phyloP scores from a whole-genome alignment of 2,888 invertebrate species.

The Petrolisthes cinctipes region DNA sequence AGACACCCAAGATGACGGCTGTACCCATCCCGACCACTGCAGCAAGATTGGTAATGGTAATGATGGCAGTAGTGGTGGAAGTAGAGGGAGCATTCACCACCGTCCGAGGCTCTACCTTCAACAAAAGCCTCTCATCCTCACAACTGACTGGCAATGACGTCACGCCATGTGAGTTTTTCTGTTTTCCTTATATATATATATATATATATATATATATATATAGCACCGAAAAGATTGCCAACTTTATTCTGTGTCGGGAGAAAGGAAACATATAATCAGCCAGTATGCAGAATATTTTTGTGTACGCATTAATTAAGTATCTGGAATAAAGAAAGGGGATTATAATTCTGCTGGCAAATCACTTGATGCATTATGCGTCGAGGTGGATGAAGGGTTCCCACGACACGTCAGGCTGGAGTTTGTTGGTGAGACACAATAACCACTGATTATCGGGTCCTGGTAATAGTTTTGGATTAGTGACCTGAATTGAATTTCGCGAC shows the following conservation, averaged over 20 bases:
- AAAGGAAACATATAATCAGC: too few species aligned
- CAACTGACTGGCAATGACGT: background rate
- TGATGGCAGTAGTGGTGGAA: background rate
- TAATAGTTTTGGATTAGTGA: too few species aligned
- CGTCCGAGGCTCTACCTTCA: background rate
- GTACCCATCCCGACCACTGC: background rate
- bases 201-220: conserved; percentile 13
- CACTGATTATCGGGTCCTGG: too few species aligned
- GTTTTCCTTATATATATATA: background rate
- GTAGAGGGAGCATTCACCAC: background rate
- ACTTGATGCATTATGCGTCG: too few species aligned
- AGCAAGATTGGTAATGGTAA: background rate
- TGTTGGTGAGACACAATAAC: too few species aligned
- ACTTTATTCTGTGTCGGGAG: too few species aligned
- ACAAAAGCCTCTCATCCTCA: background rate
- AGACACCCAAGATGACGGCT: background rate
- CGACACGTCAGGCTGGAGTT: too few species aligned
- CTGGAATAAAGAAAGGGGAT: background rate
- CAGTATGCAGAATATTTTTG: conserved; percentile 21
- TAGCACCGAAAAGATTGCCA: background rate
- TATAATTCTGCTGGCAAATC: too few species aligned
- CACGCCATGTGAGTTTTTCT: background rate
- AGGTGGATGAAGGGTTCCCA: too few species aligned
- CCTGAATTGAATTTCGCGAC: too few species aligned
- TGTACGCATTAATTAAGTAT: background rate